These are phyloP conservation scores for Squalus acanthias DNA, from an alignment of 2,797 vertebrate genomes.

Conservation along the genomic window DNA sequence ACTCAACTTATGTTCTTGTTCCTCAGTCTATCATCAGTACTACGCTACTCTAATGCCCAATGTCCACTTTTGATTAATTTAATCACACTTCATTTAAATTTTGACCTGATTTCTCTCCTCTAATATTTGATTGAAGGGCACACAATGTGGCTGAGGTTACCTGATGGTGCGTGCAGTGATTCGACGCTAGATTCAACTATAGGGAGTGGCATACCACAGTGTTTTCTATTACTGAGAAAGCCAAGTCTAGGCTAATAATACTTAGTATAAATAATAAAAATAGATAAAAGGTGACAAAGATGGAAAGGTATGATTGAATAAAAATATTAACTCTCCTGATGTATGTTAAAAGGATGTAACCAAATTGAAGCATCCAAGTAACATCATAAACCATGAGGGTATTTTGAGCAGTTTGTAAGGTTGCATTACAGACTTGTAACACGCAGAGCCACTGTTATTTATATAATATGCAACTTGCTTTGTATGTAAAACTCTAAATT, in stretches of 20 bases:
- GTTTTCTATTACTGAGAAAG: neutral
- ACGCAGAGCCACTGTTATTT: neutral
- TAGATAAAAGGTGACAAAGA: neutral
- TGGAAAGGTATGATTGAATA: neutral
- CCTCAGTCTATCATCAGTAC: neutral
- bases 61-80: neutral
- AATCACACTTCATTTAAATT: slow-evolving; percentile 19
- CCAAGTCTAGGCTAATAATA: neutral
- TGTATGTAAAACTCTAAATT: neutral
- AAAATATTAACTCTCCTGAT: neutral
- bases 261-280: neutral
- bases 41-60: neutral
- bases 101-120: slow-evolving; percentile 7
- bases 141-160: neutral
- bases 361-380: neutral
- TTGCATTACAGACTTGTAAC: neutral
- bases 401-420: neutral
- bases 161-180: neutral
- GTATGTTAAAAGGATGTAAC: neutral
- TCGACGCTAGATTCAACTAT: neutral
- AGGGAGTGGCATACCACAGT: neutral
- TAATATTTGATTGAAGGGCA: slow-evolving; percentile 9
- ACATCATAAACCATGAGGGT: neutral
- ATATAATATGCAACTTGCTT: neutral
- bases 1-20: neutral